Conservation (phyloP, 2,113 vertebrate species). For the Phasianus colchicus region DNA sequence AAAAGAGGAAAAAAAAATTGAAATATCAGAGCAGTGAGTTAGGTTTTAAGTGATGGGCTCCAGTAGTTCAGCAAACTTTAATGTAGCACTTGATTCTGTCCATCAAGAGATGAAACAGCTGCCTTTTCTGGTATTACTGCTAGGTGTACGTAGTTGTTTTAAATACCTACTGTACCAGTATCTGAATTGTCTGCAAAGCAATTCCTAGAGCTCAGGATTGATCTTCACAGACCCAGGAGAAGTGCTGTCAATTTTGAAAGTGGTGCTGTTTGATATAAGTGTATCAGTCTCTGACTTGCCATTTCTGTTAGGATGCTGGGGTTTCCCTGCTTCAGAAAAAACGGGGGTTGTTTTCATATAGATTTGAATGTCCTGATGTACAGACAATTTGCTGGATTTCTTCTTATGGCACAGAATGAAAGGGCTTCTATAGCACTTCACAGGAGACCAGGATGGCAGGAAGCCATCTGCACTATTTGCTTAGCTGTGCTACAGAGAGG, state of each 20-base stretch:
- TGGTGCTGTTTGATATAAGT: not conserved
- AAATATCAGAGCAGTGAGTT: not conserved
- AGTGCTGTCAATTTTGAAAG: fast-evolving
- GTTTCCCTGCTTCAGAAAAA: not conserved
- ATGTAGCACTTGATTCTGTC: not conserved
- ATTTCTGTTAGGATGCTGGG: not conserved
- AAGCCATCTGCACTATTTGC: not conserved
- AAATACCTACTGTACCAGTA: not conserved
- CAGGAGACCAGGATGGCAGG: not conserved
- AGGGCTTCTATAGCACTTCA: not conserved
- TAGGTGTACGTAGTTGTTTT: not conserved
- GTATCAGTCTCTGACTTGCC: not conserved
- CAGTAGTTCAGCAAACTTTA: not conserved
- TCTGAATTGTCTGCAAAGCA: not conserved
- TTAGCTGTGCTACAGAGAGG: not conserved
- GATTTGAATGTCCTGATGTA: not conserved
- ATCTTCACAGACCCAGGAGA: not conserved
- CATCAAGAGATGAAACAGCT: not conserved
- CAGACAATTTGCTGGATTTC: not conserved
- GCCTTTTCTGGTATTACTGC: not conserved
- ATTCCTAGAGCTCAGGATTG: not conserved
- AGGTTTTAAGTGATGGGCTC: not conserved
- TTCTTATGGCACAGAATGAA: not conserved
- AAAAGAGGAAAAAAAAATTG: not conserved
- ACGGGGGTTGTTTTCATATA: not conserved